Conservation (phyloP, 2,113 vertebrate species). For the Odocoileus hemionus region DNA sequence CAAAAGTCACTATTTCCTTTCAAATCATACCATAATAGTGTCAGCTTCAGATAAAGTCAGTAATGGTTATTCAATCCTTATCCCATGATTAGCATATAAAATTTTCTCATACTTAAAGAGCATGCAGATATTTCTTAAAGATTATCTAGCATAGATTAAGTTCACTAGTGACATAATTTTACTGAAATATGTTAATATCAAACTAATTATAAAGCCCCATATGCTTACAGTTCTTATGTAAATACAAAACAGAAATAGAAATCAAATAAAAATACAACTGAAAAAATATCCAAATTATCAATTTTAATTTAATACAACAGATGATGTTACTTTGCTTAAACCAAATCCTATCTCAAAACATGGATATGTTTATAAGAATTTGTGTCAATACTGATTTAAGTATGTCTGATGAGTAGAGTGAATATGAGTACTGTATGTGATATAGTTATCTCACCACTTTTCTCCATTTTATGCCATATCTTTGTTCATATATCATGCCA, state of each 20-base stretch:
- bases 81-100: neutral
- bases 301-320: constrained; percentile 46
- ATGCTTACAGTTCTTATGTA: constrained; percentile 38
- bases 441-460: neutral
- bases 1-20: neutral
- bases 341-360: constrained; percentile 11
- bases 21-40: neutral
- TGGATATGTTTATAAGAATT: neutral
- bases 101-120: neutral
- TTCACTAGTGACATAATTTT: constrained; percentile 31
- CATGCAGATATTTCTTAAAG: neutral
- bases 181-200: constrained; percentile 32
- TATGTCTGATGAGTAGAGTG: neutral
- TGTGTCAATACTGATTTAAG: neutral
- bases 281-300: constrained; percentile 29
- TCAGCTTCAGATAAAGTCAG: neutral
- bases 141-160: neutral
- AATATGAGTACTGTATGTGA: neutral
- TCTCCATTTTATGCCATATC: neutral
- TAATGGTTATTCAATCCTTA: neutral
- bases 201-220: constrained; percentile 53
- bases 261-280: constrained; percentile 41
- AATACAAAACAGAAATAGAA: constrained; percentile 55
- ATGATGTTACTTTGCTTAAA: constrained; percentile 46
- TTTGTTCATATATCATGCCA: neutral